A percentile compares a stretch with the other conserved stretches of the same genome.
phyloP scores from a whole-genome alignment of 1,140 invertebrate species.

The Brachionus calyciflorus region DNA sequence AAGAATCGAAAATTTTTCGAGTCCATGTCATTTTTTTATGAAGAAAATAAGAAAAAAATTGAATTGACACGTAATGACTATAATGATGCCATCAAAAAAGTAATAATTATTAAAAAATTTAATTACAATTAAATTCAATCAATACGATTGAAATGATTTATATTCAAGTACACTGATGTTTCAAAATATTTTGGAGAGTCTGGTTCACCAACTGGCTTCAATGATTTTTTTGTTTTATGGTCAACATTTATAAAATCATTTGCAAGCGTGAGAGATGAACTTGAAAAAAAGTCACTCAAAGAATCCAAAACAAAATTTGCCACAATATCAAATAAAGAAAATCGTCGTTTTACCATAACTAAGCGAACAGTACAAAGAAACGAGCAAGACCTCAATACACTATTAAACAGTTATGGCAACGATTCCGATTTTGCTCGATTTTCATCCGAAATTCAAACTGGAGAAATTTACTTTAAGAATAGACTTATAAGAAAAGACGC shows the following conservation, averaged over 20 bases:
- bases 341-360: background rate
- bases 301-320: background rate
- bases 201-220: background rate
- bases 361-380: constrained; percentile 8
- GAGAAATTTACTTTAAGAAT: constrained; percentile 5
- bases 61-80: background rate
- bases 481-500: background rate
- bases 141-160: background rate
- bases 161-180: background rate
- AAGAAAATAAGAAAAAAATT: constrained; percentile 30
- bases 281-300: constrained; percentile 15
- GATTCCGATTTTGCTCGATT: background rate
- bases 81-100: constrained; percentile 12
- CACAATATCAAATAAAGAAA: constrained; percentile 5
- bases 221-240: constrained; percentile 33
- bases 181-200: constrained; percentile 25
- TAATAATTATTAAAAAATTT: background rate
- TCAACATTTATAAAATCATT: constrained; percentile 36
- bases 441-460: constrained; percentile 10
- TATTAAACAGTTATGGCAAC: background rate
- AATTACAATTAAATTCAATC: background rate
- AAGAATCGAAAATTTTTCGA: constrained; percentile 25
- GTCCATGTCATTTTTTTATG: background rate
- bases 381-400: background rate
- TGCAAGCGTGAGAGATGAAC: background rate